These are phyloP conservation scores for Oikopleura vanhoeffeni DNA, from an alignment of 23 tunicate species.

Conservation along the genomic window DNA sequence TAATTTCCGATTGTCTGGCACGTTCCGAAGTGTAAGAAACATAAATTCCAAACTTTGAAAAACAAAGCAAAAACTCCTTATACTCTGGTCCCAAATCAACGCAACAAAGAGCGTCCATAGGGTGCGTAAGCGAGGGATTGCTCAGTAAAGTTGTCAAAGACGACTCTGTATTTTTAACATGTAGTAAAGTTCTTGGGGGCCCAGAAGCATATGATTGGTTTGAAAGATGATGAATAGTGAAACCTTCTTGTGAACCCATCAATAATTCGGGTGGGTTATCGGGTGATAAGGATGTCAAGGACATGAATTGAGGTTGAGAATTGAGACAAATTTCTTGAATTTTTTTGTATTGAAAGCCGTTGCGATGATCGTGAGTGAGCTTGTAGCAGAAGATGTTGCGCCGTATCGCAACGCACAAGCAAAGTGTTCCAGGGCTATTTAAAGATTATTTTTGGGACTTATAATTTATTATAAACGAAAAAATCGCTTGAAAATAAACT, in stretches of 20 bases:
- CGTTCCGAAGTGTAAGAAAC: neutral
- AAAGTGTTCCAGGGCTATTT: neutral
- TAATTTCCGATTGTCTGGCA: slow-evolving; percentile 1
- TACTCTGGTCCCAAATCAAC: slow-evolving; percentile 1
- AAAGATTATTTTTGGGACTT: neutral
- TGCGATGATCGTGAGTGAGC: neutral
- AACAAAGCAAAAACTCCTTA: neutral
- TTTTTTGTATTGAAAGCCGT: neutral
- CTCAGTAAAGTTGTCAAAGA: neutral
- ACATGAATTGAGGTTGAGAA: neutral
- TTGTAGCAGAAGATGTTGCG: neutral
- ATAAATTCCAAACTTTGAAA: slow-evolving; percentile 7
- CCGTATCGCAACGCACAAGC: neutral
- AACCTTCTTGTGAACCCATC: neutral
- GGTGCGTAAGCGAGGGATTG: neutral
- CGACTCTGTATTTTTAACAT: neutral
- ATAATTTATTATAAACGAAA: neutral
- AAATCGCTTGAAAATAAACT: too few relatives aligned
- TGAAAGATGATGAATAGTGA: neutral
- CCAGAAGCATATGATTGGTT: neutral
- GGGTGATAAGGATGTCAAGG: neutral
- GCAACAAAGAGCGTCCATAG: neutral
- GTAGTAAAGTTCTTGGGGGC: neutral
- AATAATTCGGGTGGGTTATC: neutral
- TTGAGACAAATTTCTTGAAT: neutral